phyloP scores from a whole-genome alignment of 92 coral and sea anemone genomes.

The Nematostella vectensis region DNA sequence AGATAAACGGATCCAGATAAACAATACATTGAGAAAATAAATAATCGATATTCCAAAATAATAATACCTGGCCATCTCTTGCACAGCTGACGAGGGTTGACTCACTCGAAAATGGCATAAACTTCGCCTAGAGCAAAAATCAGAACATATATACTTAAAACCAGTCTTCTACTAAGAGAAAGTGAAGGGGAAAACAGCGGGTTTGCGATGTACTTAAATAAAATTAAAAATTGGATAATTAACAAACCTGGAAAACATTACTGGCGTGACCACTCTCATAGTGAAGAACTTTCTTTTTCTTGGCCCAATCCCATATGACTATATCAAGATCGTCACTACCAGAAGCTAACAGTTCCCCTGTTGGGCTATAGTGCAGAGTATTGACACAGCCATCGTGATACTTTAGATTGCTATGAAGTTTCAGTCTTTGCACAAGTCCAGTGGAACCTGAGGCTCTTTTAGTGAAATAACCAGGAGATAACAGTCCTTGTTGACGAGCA shows the following conservation, averaged over 20 bases:
- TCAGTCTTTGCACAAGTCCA: conserved; percentile 65
- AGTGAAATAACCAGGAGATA: conserved; percentile 58
- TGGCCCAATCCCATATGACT: conserved; percentile 98
- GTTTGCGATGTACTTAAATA: not conserved
- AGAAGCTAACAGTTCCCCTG: conserved; percentile 89
- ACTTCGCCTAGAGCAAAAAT: conserved; percentile 62
- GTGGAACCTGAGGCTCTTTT: conserved; percentile 76
- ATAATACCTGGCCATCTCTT: conserved; percentile 97
- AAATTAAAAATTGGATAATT: not conserved
- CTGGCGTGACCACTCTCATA: conserved; percentile 95
- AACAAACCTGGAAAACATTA: conserved; percentile 91
- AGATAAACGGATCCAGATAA: too few relatives aligned
- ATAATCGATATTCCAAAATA: too few relatives aligned
- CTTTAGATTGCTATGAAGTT: conserved; percentile 58
- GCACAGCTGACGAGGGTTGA: conserved; percentile 92
- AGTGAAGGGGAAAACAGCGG: too few relatives aligned
- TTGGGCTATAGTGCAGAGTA: conserved; percentile 74
- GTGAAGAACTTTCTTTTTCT: conserved; percentile 65
- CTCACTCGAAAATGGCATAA: conserved; percentile 90
- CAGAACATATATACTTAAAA: too few relatives aligned
- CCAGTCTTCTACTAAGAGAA: too few relatives aligned
- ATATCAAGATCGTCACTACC: conserved; percentile 94
- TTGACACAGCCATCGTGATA: conserved; percentile 95
- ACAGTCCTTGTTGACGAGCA: conserved; percentile 84
- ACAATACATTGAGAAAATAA: too few relatives aligned